Evolutionary conservation across 2,888 invertebrate species (phyloP), one percentile per base, ranked within the genome.

Genomic region (Mythimna impura): DNA sequence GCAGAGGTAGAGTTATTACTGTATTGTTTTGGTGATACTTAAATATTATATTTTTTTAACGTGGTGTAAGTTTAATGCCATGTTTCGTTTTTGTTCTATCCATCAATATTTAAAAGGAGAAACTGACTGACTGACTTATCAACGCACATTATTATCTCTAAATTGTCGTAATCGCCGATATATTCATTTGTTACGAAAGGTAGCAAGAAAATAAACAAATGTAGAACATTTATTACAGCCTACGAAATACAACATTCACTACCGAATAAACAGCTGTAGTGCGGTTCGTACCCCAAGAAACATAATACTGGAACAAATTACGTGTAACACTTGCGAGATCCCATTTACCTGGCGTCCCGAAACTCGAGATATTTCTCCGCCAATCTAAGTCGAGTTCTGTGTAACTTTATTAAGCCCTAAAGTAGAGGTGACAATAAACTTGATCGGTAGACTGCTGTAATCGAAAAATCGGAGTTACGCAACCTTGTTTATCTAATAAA

Each of bases 251-350:
- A 71, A 65, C 55, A 71, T 65, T 6, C 40, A 54, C 57, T 68
- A 20, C 30, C 22, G 20, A 22, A 71, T 54, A 58, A 75, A 67
- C 64, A 67, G 22, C n/a, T 47, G 14, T 74, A 64, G 36, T 57
- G n/a, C 30, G 47, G 55, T 71, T 68, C 54, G 25, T 66, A 43
- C 30, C 66, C 50, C 63, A 69, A 63, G 52, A 50, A 80, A 67
- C 52, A 60, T 50, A 73, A 76, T 43, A 76, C 50, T 52, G 47
- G 66, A 65, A 54, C 8, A 36, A 75, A 71, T 71, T 61, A 76
- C 60, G 7, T 25, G 17, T 55, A 71, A 80, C 63, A 64, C 50
- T 65, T 76, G 47, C 14, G 12, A 54, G 22, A 61, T 20, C 25
- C 40, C 50, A 43, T 71, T 55, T 66, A 70, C 55, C 30, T 64